A percentile compares a stretch with the other conserved stretches of the same genome.
phyloP scores from a whole-genome alignment of 2,797 vertebrate genomes.

The Chloroceryle inda region DNA sequence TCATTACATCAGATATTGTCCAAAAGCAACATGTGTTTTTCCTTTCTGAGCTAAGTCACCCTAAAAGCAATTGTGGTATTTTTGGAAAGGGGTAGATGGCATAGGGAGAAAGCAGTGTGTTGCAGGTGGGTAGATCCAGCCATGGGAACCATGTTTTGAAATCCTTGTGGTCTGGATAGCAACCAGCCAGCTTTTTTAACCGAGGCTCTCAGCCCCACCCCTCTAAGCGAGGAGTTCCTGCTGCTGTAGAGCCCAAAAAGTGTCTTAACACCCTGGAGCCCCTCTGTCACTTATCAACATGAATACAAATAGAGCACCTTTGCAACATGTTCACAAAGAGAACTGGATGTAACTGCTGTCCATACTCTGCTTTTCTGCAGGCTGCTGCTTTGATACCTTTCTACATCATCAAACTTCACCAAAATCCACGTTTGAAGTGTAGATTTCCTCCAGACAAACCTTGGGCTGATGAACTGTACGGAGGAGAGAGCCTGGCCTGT shows the following conservation, averaged over 20 bases:
- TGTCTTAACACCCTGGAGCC: not conserved
- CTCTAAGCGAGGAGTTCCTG: not conserved
- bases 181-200: not conserved
- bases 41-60: not conserved
- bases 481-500: not conserved
- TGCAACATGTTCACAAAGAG: not conserved
- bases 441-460: not conserved
- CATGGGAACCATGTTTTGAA: conserved; percentile 40
- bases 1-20: not conserved
- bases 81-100: not conserved
- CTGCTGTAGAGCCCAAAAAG: not conserved
- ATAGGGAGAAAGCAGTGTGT: conserved; percentile 13
- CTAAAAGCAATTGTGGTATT: conserved; percentile 10
- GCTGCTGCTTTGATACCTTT: not conserved
- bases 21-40: not conserved
- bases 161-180: not conserved
- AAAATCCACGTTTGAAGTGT: not conserved
- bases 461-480: not conserved
- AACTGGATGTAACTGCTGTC: not conserved
- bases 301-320: not conserved
- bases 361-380: not conserved
- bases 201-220: not conserved
- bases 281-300: not conserved
- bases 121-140: conserved; percentile 21
- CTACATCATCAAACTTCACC: not conserved